Evolutionary conservation across 2,797 vertebrate species (phyloP), one percentile per base, ranked within the genome.

Genomic region (Esox masquinongy): DNA sequence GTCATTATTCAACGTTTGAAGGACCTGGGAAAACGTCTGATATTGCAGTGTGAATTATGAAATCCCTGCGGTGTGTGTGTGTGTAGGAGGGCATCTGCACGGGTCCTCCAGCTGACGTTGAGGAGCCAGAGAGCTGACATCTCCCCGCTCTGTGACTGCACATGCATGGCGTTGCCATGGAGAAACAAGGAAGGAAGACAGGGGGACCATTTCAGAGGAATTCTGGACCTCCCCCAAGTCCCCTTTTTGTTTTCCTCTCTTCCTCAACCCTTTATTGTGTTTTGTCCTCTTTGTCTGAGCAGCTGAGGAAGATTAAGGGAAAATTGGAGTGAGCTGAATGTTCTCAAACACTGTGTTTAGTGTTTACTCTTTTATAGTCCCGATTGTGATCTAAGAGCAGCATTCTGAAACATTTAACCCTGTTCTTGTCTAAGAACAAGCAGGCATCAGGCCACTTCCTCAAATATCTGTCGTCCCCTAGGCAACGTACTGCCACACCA

Each of bases 271-370:
- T 9, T 91, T 90, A 89, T 90, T 91, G 89, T 90, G 89, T 91
- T 90, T 88, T 87, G 86, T 70, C 86, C 82, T 86, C 86, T 89
- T 47, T 87, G 88, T 91, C 89, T 89, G 82, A 91, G 88, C 89
- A 92, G 91, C 89, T 90, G 88, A 91, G 84, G 77, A 83, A 90
- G 90, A 91, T 91, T 88, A 90, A 87, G 88, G 82, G 89, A 88
- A 49, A 91, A 91, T 91, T 91, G 87, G 87, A 85, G 87, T 83
- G 85, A 88, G 90, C 90, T 90, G 91, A 88, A 91, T 86, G 85
- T 85, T 89, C 80, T 86, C 51, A 83, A 77, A 66, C 85, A 82
- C 53, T 59, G 53, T 22, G 53, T 59, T 59, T 59, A 82, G 69
- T 71, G 86, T 87, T 86, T 83, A 83, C 86, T 84, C 39, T 90